phyloP scores from a whole-genome alignment of 1,140 invertebrate genomes.

The Drosophila simulans region DNA sequence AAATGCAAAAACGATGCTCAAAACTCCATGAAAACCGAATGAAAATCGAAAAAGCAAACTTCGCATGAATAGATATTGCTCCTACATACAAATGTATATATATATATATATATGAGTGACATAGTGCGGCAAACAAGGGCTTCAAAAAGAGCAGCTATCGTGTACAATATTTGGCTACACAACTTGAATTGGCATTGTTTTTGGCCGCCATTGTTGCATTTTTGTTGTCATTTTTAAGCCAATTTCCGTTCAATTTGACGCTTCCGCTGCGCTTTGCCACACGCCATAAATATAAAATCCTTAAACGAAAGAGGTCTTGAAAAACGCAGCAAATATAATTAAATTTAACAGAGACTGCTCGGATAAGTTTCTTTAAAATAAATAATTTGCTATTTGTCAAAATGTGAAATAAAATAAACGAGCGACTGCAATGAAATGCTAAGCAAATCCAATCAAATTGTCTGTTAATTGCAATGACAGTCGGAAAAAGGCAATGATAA shows the following conservation, averaged over 20 bases:
- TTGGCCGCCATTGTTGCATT: slow-evolving; percentile 58
- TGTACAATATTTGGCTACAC: slow-evolving; percentile 26
- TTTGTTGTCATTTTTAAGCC: slow-evolving; percentile 80
- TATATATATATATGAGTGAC: slow-evolving; percentile 16
- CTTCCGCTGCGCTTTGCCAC: slow-evolving; percentile 58
- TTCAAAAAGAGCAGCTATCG: slow-evolving; percentile 26
- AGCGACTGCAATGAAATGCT: not conserved
- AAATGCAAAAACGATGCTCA: slow-evolving; percentile 67
- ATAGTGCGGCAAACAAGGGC: slow-evolving; percentile 11
- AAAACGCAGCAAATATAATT: slow-evolving; percentile 7
- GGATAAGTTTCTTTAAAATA: slow-evolving; percentile 1
- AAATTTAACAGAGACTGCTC: slow-evolving; percentile 1
- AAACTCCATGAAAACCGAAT: slow-evolving; percentile 48
- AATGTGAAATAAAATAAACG: not conserved
- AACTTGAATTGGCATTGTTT: slow-evolving; percentile 48
- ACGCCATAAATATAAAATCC: slow-evolving; percentile 26
- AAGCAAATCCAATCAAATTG: slow-evolving; percentile 20
- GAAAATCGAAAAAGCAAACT: slow-evolving; percentile 52
- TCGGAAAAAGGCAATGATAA: slow-evolving; percentile 16
- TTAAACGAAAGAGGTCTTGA: slow-evolving; percentile 16
- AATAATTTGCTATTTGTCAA: slow-evolving; percentile 18
- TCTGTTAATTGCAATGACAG: slow-evolving; percentile 20
- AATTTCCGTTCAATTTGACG: slow-evolving; percentile 83
- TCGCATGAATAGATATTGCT: slow-evolving; percentile 58
- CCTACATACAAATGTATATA: slow-evolving; percentile 13